Evolutionary conservation across 2,888 invertebrate species (phyloP).

Genomic region (Macrosoma leucophasiata): DNA sequence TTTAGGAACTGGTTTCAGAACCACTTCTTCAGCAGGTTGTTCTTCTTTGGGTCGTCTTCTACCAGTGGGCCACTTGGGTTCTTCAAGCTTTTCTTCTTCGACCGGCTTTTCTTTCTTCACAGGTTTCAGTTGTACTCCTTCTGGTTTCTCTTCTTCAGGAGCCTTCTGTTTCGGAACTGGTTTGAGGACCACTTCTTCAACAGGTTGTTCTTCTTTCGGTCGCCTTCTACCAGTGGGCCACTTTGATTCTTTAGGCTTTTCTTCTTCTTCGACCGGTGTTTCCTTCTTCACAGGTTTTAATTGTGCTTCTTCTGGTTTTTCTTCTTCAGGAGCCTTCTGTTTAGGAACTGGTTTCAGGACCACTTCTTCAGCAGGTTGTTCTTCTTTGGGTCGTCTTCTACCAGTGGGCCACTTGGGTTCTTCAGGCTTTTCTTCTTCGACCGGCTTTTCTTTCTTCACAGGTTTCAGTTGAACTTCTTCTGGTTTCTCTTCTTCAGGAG

Average conservation of each 20-base stretch:
- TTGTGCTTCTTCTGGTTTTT: slow-evolving; percentile 40
- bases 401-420: slow-evolving; percentile 40
- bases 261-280: slow-evolving; percentile 34
- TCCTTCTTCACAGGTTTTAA: slow-evolving; percentile 28
- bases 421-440: slow-evolving; percentile 29
- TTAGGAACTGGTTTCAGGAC: slow-evolving; percentile 56
- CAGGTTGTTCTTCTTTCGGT: slow-evolving; percentile 34
- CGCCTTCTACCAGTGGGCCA: slow-evolving; percentile 34
- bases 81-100: slow-evolving; percentile 44
- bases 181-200: slow-evolving; percentile 41
- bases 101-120: slow-evolving; percentile 29
- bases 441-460: slow-evolving; percentile 27
- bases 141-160: slow-evolving; percentile 38
- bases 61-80: slow-evolving; percentile 36
- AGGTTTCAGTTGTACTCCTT: slow-evolving; percentile 38
- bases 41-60: slow-evolving; percentile 35
- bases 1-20: slow-evolving; percentile 47
- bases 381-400: slow-evolving; percentile 41
- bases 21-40: slow-evolving; percentile 40
- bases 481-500: slow-evolving; percentile 43
- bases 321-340: slow-evolving; percentile 20
- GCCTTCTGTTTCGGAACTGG: slow-evolving; percentile 39
- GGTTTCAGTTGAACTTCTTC: slow-evolving; percentile 37
- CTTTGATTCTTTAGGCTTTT: slow-evolving; percentile 42
- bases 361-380: slow-evolving; percentile 59